Evolutionary conservation across 2,113 vertebrate genomes (phyloP).

Genomic region (Oncorhynchus kisutch): DNA sequence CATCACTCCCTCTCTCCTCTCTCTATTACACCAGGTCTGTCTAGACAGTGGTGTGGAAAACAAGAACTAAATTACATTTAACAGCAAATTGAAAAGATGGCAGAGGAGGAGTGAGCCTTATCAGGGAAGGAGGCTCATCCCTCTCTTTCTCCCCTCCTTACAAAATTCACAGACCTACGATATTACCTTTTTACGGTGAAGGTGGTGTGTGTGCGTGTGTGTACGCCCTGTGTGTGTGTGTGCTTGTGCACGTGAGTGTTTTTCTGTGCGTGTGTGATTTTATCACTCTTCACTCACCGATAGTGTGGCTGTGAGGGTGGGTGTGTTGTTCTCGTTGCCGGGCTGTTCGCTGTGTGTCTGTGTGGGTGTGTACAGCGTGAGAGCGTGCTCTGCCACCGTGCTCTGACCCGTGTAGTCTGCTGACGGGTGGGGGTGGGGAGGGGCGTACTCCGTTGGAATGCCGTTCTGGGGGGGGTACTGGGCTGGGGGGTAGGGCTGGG

Average conservation of each 20-base stretch:
- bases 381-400: slow-evolving; percentile 84
- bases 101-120: slow-evolving; percentile 24
- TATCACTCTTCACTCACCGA: slow-evolving; percentile 74
- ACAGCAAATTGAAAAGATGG: slow-evolving; percentile 45
- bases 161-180: slow-evolving; percentile 6
- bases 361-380: slow-evolving; percentile 88
- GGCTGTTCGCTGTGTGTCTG: slow-evolving; percentile 86
- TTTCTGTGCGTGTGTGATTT: too few relatives aligned
- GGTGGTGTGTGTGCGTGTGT: slow-evolving; percentile 6
- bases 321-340: slow-evolving; percentile 79
- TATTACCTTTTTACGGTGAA: slow-evolving; percentile 8
- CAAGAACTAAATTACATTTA: slow-evolving; percentile 42
- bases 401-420: slow-evolving; percentile 87
- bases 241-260: too few relatives aligned
- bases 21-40: slow-evolving; percentile 16
- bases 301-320: slow-evolving; percentile 82
- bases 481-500: slow-evolving; percentile 86
- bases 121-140: slow-evolving; percentile 15
- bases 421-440: slow-evolving; percentile 73
- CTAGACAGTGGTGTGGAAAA: slow-evolving; percentile 24
- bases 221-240: neutral
- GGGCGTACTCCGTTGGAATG: slow-evolving; percentile 82
- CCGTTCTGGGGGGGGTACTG: slow-evolving; percentile 90
- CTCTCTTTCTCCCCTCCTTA: neutral
- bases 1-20: neutral